Evolutionary conservation across 2,797 vertebrate genomes (phyloP).

Genomic region (Danio choprae): DNA sequence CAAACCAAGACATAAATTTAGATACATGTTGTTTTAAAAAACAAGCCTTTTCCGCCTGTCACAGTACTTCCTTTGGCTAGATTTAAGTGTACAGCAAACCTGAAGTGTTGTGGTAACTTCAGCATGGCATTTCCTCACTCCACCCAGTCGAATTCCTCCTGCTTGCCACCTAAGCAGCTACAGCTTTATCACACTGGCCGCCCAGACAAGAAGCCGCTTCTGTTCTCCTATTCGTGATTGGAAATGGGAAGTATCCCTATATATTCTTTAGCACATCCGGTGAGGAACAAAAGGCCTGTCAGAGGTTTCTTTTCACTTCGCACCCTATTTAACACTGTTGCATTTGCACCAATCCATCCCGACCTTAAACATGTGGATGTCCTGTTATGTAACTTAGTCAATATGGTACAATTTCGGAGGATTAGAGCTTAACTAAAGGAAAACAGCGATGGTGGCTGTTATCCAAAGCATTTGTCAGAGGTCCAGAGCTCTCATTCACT

Average conservation of each 20-base stretch:
- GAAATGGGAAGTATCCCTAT: constrained; percentile 41
- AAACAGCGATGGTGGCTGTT: not conserved
- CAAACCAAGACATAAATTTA: constrained; percentile 7
- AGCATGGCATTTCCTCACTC: constrained; percentile 54
- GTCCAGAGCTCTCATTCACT: constrained; percentile 25
- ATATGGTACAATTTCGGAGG: not conserved
- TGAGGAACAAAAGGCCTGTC: constrained; percentile 50
- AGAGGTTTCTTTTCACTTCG: constrained; percentile 14
- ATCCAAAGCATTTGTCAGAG: constrained; percentile 1
- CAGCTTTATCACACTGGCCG: constrained; percentile 34
- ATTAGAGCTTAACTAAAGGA: constrained; percentile 26
- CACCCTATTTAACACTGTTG: constrained; percentile 3
- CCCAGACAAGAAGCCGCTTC: constrained; percentile 21
- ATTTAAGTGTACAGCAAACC: not conserved
- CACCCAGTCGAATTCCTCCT: constrained; percentile 48
- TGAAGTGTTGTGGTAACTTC: constrained; percentile 32
- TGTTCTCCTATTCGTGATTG: constrained; percentile 40
- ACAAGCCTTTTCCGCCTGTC: constrained; percentile 3
- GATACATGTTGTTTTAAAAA: not conserved
- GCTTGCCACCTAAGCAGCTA: constrained; percentile 21
- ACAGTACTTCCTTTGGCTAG: not conserved
- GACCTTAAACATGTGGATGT: constrained; percentile 10
- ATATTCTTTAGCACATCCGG: constrained; percentile 20
- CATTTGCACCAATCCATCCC: not conserved
- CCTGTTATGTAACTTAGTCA: constrained; percentile 28